Percentiles rank a stretch among this genome's conserved stretches.
Conservation (phyloP, 2,888 invertebrate species). For the Macrostomum cliftonense region DNA sequence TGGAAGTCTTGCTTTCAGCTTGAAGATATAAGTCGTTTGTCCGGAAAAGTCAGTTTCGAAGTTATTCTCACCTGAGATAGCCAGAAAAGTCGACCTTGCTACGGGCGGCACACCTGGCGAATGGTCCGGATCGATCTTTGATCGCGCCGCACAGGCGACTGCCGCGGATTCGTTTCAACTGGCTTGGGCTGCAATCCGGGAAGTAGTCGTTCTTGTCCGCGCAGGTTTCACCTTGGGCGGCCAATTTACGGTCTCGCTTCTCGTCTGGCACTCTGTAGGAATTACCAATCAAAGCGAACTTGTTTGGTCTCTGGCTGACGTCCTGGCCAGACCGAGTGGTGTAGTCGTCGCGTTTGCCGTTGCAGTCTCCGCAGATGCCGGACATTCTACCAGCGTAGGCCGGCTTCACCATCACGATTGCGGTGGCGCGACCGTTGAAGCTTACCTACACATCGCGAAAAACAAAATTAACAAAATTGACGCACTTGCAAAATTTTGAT, state of each 20-base stretch:
- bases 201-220: slow-evolving; percentile 1
- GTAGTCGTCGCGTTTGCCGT: slow-evolving; percentile 8
- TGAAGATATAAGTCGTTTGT: background rate
- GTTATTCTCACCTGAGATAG: slow-evolving; percentile 2
- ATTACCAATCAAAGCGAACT: slow-evolving; percentile 9
- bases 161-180: background rate
- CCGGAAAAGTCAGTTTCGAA: no score
- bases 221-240: background rate
- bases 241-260: background rate
- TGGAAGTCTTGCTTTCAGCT: background rate
- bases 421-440: slow-evolving; percentile 6
- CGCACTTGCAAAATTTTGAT: no score
- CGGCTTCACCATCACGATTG: slow-evolving; percentile 4
- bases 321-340: slow-evolving; percentile 9
- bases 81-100: background rate
- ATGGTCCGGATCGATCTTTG: slow-evolving; percentile 8
- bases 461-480: no score
- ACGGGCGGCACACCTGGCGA: slow-evolving; percentile 8
- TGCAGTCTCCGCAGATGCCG: slow-evolving; percentile 12
- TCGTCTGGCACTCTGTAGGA: slow-evolving; percentile 6
- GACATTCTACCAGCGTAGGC: slow-evolving; percentile 6
- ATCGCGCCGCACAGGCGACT: slow-evolving; percentile 8
- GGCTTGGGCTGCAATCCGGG: background rate
- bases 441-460: slow-evolving; percentile 3
- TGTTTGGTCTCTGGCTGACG: slow-evolving; percentile 2